phyloP scores from a whole-genome alignment of 2,888 invertebrate genomes.

The Therioaphis trifolii region DNA sequence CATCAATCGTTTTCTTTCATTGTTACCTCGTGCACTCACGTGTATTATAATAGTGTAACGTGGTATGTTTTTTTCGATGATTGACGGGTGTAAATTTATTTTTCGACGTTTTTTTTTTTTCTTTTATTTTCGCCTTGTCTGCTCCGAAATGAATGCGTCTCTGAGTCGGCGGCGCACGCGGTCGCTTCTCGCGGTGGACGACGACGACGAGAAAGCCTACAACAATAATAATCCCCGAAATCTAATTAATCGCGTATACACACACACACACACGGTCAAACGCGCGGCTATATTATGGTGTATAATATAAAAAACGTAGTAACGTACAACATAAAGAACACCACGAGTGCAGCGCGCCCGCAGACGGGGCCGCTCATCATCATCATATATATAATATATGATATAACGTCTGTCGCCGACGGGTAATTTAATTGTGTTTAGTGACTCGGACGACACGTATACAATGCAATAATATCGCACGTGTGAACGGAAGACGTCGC shows the following conservation, averaged over 20 bases:
- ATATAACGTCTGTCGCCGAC: neutral
- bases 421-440: neutral
- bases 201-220: neutral
- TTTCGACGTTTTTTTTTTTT: conserved; percentile 1
- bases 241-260: conserved; percentile 50
- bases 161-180: neutral
- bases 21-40: neutral
- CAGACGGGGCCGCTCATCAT: neutral
- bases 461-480: conserved; percentile 14
- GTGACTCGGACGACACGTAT: neutral
- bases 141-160: neutral
- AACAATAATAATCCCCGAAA: conserved; percentile 22
- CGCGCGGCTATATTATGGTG: neutral
- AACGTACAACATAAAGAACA: neutral
- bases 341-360: neutral
- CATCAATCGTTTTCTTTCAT: neutral
- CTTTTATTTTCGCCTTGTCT: neutral
- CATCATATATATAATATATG: neutral
- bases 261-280: too few species aligned
- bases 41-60: neutral
- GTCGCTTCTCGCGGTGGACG: neutral
- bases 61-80: conserved; percentile 13
- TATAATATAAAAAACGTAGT: neutral
- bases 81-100: conserved; percentile 36
- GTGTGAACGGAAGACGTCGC: neutral